These are phyloP conservation scores for Hedychridium roseum DNA, from an alignment of 2,888 invertebrate species.

Conservation along the genomic window DNA sequence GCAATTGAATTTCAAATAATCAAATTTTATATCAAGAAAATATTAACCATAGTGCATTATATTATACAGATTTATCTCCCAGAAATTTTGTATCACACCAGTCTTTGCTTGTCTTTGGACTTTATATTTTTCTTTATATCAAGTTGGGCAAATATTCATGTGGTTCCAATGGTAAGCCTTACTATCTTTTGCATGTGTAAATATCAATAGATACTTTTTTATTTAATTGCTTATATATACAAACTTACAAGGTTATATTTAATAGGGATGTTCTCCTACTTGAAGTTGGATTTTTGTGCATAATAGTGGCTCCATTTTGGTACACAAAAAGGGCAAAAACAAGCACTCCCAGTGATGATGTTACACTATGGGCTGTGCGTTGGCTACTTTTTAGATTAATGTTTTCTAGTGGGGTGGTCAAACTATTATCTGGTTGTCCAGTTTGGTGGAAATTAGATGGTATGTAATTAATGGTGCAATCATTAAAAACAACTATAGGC, in stretches of 20 bases:
- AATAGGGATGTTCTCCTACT: conserved; percentile 76
- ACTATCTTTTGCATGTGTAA: neutral
- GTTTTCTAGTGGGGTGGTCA: conserved; percentile 76
- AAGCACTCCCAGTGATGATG: conserved; percentile 65
- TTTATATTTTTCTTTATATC: conserved; percentile 77
- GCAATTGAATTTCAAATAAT: conserved; percentile 5
- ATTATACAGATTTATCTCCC: conserved; percentile 68
- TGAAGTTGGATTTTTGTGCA: conserved; percentile 76
- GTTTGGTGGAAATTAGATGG: conserved; percentile 82
- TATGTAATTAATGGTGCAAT: conserved; percentile 48
- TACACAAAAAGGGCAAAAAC: conserved; percentile 61
- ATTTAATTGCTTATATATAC: neutral
- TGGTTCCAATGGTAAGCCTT: conserved; percentile 76
- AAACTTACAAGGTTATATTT: conserved; percentile 8
- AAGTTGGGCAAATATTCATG: conserved; percentile 79
- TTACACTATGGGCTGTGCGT: conserved; percentile 74
- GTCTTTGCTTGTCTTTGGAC: conserved; percentile 74
- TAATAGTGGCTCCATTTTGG: conserved; percentile 73
- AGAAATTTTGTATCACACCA: conserved; percentile 69
- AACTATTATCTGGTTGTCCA: conserved; percentile 75
- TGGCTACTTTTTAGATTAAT: conserved; percentile 79
- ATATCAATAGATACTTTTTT: neutral
- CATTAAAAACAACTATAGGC: neutral
- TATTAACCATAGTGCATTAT: conserved; percentile 11
- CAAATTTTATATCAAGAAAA: neutral